Percentiles rank a stretch among this genome's conserved stretches.
Conservation (phyloP, 2,888 invertebrate species). For the Nephrotoma flavescens region DNA sequence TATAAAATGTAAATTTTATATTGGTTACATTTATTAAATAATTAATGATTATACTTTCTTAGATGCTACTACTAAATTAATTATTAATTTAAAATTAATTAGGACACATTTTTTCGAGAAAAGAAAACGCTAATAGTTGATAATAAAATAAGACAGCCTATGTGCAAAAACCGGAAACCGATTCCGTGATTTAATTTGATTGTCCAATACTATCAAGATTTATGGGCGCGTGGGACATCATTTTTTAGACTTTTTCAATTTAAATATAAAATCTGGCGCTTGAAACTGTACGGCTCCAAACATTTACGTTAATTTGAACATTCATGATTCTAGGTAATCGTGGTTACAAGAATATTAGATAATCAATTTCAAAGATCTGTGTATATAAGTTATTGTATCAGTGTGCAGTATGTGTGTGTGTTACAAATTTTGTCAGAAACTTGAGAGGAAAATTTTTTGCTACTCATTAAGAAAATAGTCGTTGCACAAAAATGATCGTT, state of each 20-base stretch:
- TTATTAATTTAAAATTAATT: neutral
- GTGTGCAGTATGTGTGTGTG: too few species aligned
- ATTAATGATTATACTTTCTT: neutral
- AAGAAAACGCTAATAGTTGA: neutral
- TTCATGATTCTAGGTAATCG: too few species aligned
- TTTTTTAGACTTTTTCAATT: neutral
- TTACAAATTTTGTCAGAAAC: too few species aligned
- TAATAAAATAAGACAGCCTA: neutral
- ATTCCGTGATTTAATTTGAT: neutral
- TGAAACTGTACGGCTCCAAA: too few species aligned
- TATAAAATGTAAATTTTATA: slow-evolving; percentile 10
- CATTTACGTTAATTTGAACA: too few species aligned
- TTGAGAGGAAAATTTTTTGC: too few species aligned
- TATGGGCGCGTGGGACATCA: neutral
- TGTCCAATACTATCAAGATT: neutral
- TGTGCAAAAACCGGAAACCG: neutral
- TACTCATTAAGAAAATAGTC: too few species aligned
- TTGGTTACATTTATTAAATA: neutral
- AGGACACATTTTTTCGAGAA: neutral
- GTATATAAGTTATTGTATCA: too few species aligned
- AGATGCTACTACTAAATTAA: neutral
- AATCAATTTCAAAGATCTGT: too few species aligned
- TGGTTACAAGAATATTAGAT: too few species aligned
- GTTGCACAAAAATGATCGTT: too few species aligned
- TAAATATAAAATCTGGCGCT: too few species aligned